These are phyloP conservation scores for Schizotus pectinicornis DNA, from an alignment of 2,888 invertebrate species.

Conservation along the genomic window DNA sequence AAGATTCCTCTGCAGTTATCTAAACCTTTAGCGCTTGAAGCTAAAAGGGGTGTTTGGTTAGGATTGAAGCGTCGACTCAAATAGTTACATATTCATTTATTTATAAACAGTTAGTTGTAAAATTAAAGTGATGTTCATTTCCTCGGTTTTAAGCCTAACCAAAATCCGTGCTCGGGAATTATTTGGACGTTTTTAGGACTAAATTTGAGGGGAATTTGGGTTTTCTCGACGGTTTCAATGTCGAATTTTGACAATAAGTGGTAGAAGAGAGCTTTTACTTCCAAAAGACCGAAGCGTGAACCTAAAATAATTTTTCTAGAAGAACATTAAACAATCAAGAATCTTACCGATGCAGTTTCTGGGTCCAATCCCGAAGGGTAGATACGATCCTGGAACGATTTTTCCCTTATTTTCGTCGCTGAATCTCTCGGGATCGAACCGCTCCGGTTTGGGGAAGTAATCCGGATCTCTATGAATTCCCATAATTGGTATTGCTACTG, in stretches of 20 bases:
- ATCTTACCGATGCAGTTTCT: conserved; percentile 57
- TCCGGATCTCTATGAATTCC: conserved; percentile 65
- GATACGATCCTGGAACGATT: conserved; percentile 60
- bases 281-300: conserved; percentile 56
- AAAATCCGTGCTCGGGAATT: conserved; percentile 52
- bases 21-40: conserved; percentile 32
- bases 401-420: too few relatives aligned
- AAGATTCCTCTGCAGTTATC: conserved; percentile 39
- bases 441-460: conserved; percentile 63
- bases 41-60: conserved; percentile 43
- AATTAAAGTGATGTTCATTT: too few relatives aligned
- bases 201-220: conserved; percentile 37
- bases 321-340: too few relatives aligned
- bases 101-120: too few relatives aligned
- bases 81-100: not conserved
- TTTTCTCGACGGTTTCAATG: conserved; percentile 34
- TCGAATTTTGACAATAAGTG: conserved; percentile 50
- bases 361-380: conserved; percentile 62
- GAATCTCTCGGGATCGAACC: conserved; percentile 64
- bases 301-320: too few relatives aligned
- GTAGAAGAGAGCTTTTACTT: conserved; percentile 54
- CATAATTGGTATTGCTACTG: conserved; percentile 59
- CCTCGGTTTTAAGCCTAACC: conserved; percentile 28
- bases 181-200: conserved; percentile 53
- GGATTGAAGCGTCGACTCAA: conserved; percentile 6